Base-by-base conservation (phyloP, 2,797 vertebrate species). In the Loriculus beryllinus region DNA sequence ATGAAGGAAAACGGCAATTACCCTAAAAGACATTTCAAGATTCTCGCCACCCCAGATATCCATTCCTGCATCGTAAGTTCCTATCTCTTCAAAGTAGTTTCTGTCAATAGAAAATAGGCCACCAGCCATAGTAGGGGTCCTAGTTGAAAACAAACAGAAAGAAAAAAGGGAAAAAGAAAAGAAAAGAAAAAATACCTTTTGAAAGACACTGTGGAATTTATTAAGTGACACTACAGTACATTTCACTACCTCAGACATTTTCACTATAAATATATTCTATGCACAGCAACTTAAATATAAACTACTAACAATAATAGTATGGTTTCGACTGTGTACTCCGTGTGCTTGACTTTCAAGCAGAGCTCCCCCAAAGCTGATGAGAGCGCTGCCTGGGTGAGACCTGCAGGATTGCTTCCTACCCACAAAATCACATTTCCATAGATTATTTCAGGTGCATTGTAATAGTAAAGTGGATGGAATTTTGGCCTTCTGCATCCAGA, bases 31-130 rank as follows among this genome's bases (percentile, higher is more conserved):
- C 98, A 99, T 99, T 98, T 99, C 99, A 97, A 99, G 98, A 97
- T 99, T 99, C 97, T 99, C 99, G 92, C 99, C 99, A 90, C 99
- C 99, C 99, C 99, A 99, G 97, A 99, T 99, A 98, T 99, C 99
- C 99, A 99, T 99, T 95, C 99, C 99, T 76, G 99, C 98, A 98
- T 99, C 99, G 89, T 99, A 99, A 94, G 98, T 99, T 98, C 99
- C 99, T 91, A 99, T 99, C 98, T 99, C 99, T 98, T 99, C 98
- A 98, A 99, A 99, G 98, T 99, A 99, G 76, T 97, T 97, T 97
- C 99, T 99, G 98, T 99, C 98, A 97, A 99, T 99, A 72, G 99
- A 99, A 98, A 99, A 99, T 92, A 99, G 97, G 71, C 99, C 99
- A 92, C 99, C 99, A 94, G 99, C 99, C 99, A 99, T 99, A 85